phyloP scores from a whole-genome alignment of 2,888 invertebrate genomes.

The Alitta virens region DNA sequence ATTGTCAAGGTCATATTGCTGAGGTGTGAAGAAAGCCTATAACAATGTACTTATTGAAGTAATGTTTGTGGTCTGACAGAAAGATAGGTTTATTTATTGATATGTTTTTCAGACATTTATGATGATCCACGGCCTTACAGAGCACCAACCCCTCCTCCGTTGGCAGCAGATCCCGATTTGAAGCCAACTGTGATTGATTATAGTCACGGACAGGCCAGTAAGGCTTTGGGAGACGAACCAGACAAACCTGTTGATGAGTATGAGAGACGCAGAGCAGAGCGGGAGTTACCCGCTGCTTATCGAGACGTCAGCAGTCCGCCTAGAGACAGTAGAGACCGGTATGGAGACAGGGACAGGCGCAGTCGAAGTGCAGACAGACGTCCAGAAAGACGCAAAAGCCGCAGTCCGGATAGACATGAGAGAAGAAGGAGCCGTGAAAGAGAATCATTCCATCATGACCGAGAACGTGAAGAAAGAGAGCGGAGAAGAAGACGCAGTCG shows the following conservation, averaged over 20 bases:
- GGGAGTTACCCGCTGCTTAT: conserved; percentile 8
- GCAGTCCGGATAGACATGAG: conserved; percentile 2
- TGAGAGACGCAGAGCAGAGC: conserved; percentile 8
- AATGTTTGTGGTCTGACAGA: too few species aligned
- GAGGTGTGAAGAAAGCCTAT: too few species aligned
- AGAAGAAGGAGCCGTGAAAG: too few species aligned
- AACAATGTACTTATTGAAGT: too few species aligned
- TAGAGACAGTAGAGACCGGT: conserved; percentile 15
- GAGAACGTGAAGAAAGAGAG: too few species aligned
- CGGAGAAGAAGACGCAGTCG: too few species aligned
- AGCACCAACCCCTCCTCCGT: conserved; percentile 4
- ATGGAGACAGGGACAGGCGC: conserved; percentile 5
- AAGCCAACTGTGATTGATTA: conserved; percentile 14
- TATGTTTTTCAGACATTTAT: neutral
- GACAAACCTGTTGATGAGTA: neutral
- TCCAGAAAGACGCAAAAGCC: conserved; percentile 17
- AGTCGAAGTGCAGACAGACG: conserved; percentile 7
- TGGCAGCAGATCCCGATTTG: conserved; percentile 4
- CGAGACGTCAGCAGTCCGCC: neutral
- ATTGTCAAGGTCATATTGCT: too few species aligned
- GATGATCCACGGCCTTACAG: neutral
- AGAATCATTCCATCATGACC: too few species aligned
- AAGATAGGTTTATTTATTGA: too few species aligned
- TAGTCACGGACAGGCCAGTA: conserved; percentile 6
- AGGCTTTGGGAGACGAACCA: too few species aligned